Evolutionary conservation across 2,113 vertebrate genomes (phyloP), one percentile per base, ranked within the genome.

Genomic region (Aptenodytes patagonicus): DNA sequence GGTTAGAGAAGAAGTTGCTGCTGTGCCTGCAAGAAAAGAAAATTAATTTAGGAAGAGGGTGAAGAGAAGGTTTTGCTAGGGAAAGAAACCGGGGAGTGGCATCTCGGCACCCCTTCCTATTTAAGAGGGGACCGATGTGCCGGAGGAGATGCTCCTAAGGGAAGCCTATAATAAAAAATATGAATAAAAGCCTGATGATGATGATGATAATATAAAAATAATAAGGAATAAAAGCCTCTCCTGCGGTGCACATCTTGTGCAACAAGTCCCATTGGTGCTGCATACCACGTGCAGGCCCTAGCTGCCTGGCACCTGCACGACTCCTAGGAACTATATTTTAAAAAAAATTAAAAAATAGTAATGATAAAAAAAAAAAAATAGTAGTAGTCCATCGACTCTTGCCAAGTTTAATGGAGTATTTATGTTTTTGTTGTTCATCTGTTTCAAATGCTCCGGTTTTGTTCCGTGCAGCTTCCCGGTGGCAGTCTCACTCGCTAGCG

Each of bases 391-490:
- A 4, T 20, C 6, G 10, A 17, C 25, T 65, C 29, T 54, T 78
- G 18, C 31, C 3, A 10, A 13, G 32, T 54, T 64, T 24, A 34
- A 13, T 1, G 6, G 25, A 17, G 25, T 8, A 7, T n/a, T n/a
- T 11, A 3, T 4, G 9, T 49, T 3, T 7, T 17, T 36, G 24
- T 44, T 36, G 26, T 9, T 66, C 4, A 3, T 38, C 32, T 7
- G 24, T 77, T 42, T 7, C 31, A 64, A n/a, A 20, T 24, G 36
- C 82, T 80, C 55, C n/a, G 5, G 18, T 79, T 93, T 14, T 85
- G 49, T 94, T 90, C 87, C 28, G 1, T 36, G 14, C 96, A 98
- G 98, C 98, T 91, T 98, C 98, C 94, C 97, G 96, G 89, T 95
- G 98, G 96, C 97, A 87, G 22, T 98, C 98, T 61, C 97, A 64